Conservation (phyloP, 2,113 vertebrate species). For the Bubo blakistoni region DNA sequence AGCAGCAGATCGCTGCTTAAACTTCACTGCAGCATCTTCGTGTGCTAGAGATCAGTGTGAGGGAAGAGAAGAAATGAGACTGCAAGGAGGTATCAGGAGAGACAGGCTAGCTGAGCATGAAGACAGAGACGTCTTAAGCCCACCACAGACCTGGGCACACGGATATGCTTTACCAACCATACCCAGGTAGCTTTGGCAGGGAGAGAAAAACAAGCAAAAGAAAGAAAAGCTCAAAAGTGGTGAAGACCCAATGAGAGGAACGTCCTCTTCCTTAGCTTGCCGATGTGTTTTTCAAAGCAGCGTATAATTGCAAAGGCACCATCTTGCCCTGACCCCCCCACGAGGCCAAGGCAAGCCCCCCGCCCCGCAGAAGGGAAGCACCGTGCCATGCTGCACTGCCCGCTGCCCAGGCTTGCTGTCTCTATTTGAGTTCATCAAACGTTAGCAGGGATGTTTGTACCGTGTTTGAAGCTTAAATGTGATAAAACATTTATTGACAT, state of each 20-base stretch:
- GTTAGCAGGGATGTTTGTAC: conserved; percentile 30
- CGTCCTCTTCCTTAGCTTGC: not conserved
- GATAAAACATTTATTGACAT: conserved; percentile 67
- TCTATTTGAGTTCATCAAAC: not conserved
- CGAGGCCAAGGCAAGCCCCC: not conserved
- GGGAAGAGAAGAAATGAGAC: not conserved
- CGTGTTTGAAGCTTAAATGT: conserved; percentile 29
- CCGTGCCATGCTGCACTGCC: not conserved
- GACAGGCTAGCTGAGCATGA: not conserved
- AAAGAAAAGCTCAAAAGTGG: not conserved
- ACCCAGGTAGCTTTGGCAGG: not conserved
- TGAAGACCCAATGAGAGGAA: not conserved
- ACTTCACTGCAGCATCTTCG: not conserved
- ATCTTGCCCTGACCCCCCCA: fast-evolving
- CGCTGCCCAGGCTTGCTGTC: not conserved
- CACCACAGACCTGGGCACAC: not conserved
- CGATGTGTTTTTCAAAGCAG: not conserved
- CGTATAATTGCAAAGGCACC: not conserved
- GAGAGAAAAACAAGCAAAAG: not conserved
- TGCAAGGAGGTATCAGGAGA: not conserved
- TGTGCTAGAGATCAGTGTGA: not conserved
- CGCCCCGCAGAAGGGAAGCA: not conserved
- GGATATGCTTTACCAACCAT: not conserved
- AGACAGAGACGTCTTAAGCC: not conserved
- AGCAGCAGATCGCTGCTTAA: not conserved